A percentile compares a stretch with the other conserved stretches of the same genome.
phyloP scores from a whole-genome alignment of 1,140 invertebrate species.

The Drosophila oshimai region DNA sequence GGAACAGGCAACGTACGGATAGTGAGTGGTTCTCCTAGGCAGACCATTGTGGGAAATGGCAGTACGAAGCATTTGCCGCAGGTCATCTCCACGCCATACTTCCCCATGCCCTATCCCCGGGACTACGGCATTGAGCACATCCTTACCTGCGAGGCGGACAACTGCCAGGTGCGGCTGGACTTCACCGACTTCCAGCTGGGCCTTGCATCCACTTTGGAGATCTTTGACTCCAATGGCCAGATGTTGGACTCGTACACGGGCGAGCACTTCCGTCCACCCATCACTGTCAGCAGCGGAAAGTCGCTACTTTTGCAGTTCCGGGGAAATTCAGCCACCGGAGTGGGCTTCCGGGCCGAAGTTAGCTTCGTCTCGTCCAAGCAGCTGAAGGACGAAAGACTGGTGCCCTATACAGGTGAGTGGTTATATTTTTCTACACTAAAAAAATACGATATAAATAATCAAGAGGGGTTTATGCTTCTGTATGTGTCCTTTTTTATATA shows the following conservation, averaged over 20 bases:
- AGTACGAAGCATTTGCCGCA: constrained; percentile 64
- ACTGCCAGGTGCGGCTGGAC: constrained; percentile 86
- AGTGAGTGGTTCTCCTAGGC: constrained; percentile 83
- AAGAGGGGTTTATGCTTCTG: too few species aligned
- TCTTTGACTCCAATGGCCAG: constrained; percentile 88
- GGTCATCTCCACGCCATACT: constrained; percentile 86
- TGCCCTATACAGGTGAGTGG: constrained; percentile 85
- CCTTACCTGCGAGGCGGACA: constrained; percentile 84
- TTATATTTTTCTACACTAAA: neutral
- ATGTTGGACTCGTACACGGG: constrained; percentile 87
- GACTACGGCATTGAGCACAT: constrained; percentile 88
- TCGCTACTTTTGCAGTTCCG: constrained; percentile 87
- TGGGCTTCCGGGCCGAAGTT: constrained; percentile 88
- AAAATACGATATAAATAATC: too few species aligned
- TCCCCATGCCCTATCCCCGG: constrained; percentile 87
- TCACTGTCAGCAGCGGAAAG: constrained; percentile 87
- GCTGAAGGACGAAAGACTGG: constrained; percentile 84
- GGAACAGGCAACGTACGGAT: constrained; percentile 86
- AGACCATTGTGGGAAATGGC: constrained; percentile 59
- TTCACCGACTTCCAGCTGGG: constrained; percentile 89
- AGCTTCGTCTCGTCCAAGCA: constrained; percentile 85
- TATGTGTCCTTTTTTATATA: too few species aligned
- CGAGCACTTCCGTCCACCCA: constrained; percentile 87
- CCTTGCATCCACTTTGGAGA: constrained; percentile 88
- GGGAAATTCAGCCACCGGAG: constrained; percentile 87